Conservation (phyloP, 2,113 vertebrate genomes). For the Hemicordylus capensis region DNA sequence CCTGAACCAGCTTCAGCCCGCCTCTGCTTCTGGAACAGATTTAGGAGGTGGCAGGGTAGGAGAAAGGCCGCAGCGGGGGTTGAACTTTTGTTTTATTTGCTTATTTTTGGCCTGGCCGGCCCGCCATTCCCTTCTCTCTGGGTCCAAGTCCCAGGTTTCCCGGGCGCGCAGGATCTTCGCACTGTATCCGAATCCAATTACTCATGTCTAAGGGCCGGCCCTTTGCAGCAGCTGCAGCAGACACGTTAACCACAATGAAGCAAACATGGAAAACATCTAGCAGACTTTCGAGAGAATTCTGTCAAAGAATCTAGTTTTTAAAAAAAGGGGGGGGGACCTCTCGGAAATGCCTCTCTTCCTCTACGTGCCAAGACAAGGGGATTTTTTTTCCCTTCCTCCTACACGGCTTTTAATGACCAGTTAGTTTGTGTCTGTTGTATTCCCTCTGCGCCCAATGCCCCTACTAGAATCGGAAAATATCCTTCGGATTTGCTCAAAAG, state of each 20-base stretch:
- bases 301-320: background rate
- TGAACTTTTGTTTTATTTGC: background rate
- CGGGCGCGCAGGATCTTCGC: background rate
- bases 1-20: no score
- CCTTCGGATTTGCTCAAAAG: background rate
- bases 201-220: background rate
- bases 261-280: constrained; percentile 1
- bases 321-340: background rate
- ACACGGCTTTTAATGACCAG: background rate
- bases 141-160: background rate
- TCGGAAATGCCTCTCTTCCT: constrained; percentile 16
- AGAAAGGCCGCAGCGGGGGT: no score
- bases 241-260: background rate
- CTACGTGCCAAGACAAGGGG: background rate
- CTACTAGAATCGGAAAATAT: background rate
- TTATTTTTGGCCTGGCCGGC: background rate
- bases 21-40: no score
- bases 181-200: background rate
- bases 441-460: background rate
- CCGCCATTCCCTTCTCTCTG: background rate
- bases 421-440: accelerated
- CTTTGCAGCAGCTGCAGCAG: constrained; percentile 26
- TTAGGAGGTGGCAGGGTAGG: no score
- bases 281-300: constrained; percentile 17
- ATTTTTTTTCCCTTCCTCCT: background rate